Base-by-base conservation (phyloP, 2,888 invertebrate species). In the Drosophila infuscata region DNA sequence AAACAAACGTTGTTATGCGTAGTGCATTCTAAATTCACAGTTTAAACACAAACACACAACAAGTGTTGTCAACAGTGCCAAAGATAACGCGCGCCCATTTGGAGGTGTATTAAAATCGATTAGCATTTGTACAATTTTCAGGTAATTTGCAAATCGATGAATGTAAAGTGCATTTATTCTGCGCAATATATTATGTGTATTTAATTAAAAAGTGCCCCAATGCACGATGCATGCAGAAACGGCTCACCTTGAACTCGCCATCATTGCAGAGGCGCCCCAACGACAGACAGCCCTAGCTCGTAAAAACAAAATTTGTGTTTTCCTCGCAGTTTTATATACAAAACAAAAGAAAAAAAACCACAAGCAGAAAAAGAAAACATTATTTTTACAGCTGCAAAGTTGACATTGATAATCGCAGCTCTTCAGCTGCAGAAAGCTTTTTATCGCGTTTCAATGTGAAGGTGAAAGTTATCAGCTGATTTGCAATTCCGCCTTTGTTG, bases 401-500 rank as follows among this genome's bases (percentile, higher is more conserved):
- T 46, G 20, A 64, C 79, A 67, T 52, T 63, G 33, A 52, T 65
- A 59, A 20, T 51, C 38, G 25, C 15, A 41, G 43, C 41, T 67
- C 35, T 60, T 63, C 70, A 38, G 29, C 46, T 43, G 12, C 57
- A 17, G 17, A 29, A 61, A 49, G 51, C 57, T 49, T 52, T 73
- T 79, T 69, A 69, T 76, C 61, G 69, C 76, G 36, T 66, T 63
- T 70, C 87, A 89, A 81, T 79, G 85, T 79, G 87, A 89, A 87
- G 89, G 87, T 87, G 88, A 87, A 87, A 87, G 87, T 87, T 82
- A 84, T 76, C 88, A 81, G 82, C 89, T 81, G 81, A 53, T 79
- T 51, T 66, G 35, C 51, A 54, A 59, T 51, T 58, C 48, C 52
- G 59, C 71, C 64, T 67, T 71, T 51, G 64, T 64, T 68, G 25